These are phyloP conservation scores for Drosophila imparisetae DNA, from an alignment of 2,888 invertebrate species.

Conservation along the genomic window DNA sequence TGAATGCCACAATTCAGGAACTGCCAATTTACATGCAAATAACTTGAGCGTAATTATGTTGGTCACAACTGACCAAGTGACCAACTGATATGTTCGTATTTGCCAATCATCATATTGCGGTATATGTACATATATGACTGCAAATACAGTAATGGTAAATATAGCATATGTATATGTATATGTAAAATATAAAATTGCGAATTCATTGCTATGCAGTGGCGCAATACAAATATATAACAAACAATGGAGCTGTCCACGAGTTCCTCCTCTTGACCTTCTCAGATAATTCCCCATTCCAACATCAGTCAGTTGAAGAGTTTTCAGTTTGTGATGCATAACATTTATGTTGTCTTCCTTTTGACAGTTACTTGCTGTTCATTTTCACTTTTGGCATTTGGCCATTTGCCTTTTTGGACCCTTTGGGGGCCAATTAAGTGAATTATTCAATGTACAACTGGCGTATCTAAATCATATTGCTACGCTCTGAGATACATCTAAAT, in stretches of 20 bases:
- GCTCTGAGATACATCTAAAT: constrained; percentile 33
- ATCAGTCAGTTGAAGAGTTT: background rate
- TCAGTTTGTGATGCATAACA: constrained; percentile 8
- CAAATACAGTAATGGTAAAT: background rate
- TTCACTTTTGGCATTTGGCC: constrained; percentile 55
- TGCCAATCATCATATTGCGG: constrained; percentile 16
- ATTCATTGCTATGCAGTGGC: constrained; percentile 40
- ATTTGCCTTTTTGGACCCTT: constrained; percentile 21
- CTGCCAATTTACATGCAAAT: constrained; percentile 46
- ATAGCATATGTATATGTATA: background rate
- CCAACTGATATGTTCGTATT: constrained; percentile 11
- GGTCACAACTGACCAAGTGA: constrained; percentile 24
- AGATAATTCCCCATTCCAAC: background rate
- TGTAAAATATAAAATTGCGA: constrained; percentile 2
- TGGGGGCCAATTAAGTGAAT: constrained; percentile 71
- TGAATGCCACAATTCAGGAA: constrained; percentile 25
- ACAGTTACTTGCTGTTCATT: constrained; percentile 40
- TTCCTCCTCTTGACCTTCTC: background rate
- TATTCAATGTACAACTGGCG: constrained; percentile 58
- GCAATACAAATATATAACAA: constrained; percentile 13
- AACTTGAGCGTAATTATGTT: constrained; percentile 41
- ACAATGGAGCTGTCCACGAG: background rate
- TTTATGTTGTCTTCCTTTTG: constrained; percentile 45
- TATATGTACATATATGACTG: background rate
- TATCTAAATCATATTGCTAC: constrained; percentile 51